These are phyloP conservation scores for Heliothis peltigera DNA, from an alignment of 2,888 invertebrate genomes.

Conservation along the genomic window DNA sequence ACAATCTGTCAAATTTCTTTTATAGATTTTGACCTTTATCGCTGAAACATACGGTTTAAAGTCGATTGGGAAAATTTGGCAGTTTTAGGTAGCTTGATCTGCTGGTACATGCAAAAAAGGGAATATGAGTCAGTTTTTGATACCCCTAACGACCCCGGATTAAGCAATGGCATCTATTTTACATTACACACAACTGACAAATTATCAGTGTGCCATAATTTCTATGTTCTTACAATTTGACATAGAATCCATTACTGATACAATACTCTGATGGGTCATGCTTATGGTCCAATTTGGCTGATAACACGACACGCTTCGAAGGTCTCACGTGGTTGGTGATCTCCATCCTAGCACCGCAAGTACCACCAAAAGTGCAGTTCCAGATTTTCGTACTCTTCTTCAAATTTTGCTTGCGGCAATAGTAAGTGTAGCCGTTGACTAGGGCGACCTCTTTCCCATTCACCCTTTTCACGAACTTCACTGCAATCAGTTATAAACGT, in stretches of 20 bases:
- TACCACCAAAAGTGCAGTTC: constrained; percentile 55
- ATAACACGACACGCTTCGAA: constrained; percentile 29
- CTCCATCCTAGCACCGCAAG: constrained; percentile 32
- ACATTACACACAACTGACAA: too few relatives aligned
- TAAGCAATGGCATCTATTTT: too few relatives aligned
- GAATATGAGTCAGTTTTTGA: too few relatives aligned
- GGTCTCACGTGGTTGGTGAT: constrained; percentile 41
- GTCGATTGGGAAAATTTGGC: too few relatives aligned
- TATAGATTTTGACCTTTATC: too few relatives aligned
- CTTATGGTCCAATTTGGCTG: constrained; percentile 50
- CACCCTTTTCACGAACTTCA: constrained; percentile 35
- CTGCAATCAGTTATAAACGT: constrained; percentile 24
- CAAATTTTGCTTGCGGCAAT: constrained; percentile 37
- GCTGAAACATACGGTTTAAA: too few relatives aligned
- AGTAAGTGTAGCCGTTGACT: constrained; percentile 42
- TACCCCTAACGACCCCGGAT: too few relatives aligned
- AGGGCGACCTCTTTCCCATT: constrained; percentile 57
- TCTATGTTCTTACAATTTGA: constrained; percentile 46
- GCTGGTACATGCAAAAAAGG: too few relatives aligned
- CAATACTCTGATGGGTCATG: constrained; percentile 50
- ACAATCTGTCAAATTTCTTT: too few relatives aligned
- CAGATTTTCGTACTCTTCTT: constrained; percentile 43
- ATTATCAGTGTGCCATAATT: too few relatives aligned
- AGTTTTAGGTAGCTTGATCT: too few relatives aligned
- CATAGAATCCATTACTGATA: constrained; percentile 50